phyloP scores from a whole-genome alignment of 2,797 vertebrate genomes.

The Decapterus maruadsi region DNA sequence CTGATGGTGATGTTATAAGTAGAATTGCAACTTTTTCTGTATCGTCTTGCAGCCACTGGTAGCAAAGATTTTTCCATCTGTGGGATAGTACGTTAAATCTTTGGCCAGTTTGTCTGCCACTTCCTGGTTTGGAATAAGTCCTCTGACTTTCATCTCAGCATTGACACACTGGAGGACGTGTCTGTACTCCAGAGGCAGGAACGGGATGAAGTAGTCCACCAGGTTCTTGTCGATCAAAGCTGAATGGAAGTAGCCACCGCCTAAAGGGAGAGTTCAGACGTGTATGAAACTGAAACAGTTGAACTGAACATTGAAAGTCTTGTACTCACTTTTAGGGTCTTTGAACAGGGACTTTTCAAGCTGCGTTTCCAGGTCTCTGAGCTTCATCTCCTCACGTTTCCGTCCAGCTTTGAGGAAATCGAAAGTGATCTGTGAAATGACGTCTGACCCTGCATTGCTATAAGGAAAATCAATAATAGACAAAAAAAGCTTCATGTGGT shows the following conservation, averaged over 20 bases:
- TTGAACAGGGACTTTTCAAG: slow-evolving; percentile 90
- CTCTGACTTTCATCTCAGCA: slow-evolving; percentile 86
- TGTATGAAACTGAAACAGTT: too few species aligned
- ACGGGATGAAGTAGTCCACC: slow-evolving; percentile 95
- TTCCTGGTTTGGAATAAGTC: neutral
- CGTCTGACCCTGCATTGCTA: slow-evolving; percentile 93
- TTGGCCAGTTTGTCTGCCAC: slow-evolving; percentile 85
- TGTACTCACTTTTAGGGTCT: slow-evolving; percentile 91
- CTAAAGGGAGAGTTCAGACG: neutral
- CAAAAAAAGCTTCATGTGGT: too few species aligned
- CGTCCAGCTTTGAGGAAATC: slow-evolving; percentile 90
- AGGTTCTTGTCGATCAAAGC: slow-evolving; percentile 92
- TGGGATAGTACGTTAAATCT: slow-evolving; percentile 92
- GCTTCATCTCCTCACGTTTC: slow-evolving; percentile 88
- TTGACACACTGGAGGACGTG: slow-evolving; percentile 90
- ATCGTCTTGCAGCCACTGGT: slow-evolving; percentile 96
- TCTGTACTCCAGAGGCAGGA: slow-evolving; percentile 92
- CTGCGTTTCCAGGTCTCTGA: slow-evolving; percentile 88
- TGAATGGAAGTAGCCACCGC: slow-evolving; percentile 92
- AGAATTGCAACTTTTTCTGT: slow-evolving; percentile 88
- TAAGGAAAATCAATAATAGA: neutral
- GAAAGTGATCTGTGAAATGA: slow-evolving; percentile 87
- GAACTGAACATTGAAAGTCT: too few species aligned
- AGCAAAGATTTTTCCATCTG: slow-evolving; percentile 88
- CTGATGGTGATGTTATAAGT: slow-evolving; percentile 62